Conservation (phyloP, 2,113 vertebrate genomes). For the Gymnarchus niloticus region DNA sequence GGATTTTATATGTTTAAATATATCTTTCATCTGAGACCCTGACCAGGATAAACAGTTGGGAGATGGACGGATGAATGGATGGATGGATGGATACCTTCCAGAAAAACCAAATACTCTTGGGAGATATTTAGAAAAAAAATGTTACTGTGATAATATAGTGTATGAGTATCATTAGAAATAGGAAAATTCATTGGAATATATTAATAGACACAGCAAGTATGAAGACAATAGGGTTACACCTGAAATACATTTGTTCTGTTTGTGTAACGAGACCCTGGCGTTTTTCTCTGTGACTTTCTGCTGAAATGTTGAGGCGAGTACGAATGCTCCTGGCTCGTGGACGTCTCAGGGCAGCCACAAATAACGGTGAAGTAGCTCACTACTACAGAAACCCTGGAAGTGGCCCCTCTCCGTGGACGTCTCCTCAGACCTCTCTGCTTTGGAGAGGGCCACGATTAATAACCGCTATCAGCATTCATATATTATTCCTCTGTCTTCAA, state of each 20-base stretch:
- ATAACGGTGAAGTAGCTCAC: constrained; percentile 53
- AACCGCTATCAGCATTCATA: constrained; percentile 49
- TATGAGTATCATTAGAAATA: not conserved
- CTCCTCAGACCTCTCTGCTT: constrained; percentile 44
- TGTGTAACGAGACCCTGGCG: constrained; percentile 44
- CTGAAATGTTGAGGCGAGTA: constrained; percentile 62
- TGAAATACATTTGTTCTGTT: constrained; percentile 28
- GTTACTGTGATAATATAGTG: not conserved
- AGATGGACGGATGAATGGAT: too few species aligned
- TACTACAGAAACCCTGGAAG: constrained; percentile 52
- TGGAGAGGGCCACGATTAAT: constrained; percentile 52
- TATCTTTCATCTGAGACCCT: too few species aligned
- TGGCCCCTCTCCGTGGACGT: constrained; percentile 45
- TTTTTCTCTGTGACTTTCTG: constrained; percentile 50
- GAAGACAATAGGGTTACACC: not conserved
- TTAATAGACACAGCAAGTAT: not conserved
- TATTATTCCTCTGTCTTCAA: constrained; percentile 54
- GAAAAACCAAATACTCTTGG: not conserved
- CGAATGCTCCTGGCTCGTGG: constrained; percentile 56
- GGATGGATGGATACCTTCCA: not conserved
- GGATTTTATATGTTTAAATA: not conserved
- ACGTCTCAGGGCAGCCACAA: constrained; percentile 59
- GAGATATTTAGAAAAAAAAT: not conserved
- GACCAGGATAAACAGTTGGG: too few species aligned
- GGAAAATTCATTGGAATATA: not conserved